Percentiles rank a stretch among this genome's conserved stretches.
phyloP scores from a whole-genome alignment of 2,113 vertebrate species.

The Cygnus atratus region DNA sequence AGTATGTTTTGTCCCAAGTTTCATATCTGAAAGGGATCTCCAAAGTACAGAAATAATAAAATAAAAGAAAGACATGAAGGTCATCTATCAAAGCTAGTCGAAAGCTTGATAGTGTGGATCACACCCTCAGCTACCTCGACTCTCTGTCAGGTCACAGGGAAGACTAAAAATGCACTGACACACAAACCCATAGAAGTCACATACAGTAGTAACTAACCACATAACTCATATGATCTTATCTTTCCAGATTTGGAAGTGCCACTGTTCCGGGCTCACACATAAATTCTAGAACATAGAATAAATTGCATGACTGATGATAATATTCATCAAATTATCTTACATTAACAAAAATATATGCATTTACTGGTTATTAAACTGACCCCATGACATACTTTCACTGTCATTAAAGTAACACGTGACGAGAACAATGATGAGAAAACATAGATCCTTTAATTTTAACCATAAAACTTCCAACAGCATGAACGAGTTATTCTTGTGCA shows the following conservation, averaged over 20 bases:
- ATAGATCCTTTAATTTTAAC: slow-evolving; percentile 30
- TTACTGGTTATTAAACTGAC: background rate
- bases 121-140: background rate
- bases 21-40: background rate
- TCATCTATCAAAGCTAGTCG: background rate
- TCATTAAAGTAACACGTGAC: background rate
- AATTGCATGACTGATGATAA: background rate
- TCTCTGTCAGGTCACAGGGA: background rate
- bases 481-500: background rate
- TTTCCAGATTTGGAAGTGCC: background rate
- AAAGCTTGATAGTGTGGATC: background rate
- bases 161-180: background rate
- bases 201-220: background rate
- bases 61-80: background rate
- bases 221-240: fast-evolving
- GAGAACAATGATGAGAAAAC: background rate
- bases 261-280: background rate
- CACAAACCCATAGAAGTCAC: too few relatives aligned
- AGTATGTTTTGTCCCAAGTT: background rate
- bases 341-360: background rate
- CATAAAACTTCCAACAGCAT: background rate
- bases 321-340: background rate
- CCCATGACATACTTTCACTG: background rate
- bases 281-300: background rate
- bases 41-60: background rate